Conservation (phyloP, 2,888 invertebrate species). For the Chrysolina haemoptera region DNA sequence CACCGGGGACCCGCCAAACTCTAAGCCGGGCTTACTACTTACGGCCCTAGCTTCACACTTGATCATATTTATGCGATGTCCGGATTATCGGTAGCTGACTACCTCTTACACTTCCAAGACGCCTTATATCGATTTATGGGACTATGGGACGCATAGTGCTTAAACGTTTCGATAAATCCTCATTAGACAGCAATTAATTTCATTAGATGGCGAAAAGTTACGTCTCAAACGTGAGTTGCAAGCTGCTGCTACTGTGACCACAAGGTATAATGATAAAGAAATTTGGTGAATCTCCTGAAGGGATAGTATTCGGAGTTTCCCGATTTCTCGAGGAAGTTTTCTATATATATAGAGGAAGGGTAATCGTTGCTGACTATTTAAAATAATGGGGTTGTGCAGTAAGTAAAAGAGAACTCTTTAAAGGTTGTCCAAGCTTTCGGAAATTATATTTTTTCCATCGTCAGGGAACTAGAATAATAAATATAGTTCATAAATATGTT, state of each 20-base stretch:
- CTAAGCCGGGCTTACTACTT: constrained; percentile 70
- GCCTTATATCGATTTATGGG: constrained; percentile 70
- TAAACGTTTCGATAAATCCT: constrained; percentile 67
- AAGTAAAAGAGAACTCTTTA: too few species aligned
- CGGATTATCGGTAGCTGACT: constrained; percentile 70
- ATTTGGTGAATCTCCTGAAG: too few species aligned
- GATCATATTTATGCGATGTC: constrained; percentile 72
- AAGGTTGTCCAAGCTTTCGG: too few species aligned
- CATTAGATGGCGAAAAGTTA: constrained; percentile 20
- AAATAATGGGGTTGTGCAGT: too few species aligned
- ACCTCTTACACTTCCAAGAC: constrained; percentile 68
- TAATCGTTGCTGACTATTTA: too few species aligned
- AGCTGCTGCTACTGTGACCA: background rate
- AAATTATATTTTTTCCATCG: too few species aligned
- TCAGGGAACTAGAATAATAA: too few species aligned
- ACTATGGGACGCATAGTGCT: constrained; percentile 67
- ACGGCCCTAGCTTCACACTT: constrained; percentile 70
- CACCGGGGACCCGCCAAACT: constrained; percentile 68
- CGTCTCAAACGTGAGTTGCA: constrained; percentile 16
- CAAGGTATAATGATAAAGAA: background rate
- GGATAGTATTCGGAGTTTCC: background rate
- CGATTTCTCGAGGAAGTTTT: background rate
- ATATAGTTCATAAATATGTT: too few species aligned
- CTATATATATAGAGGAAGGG: too few species aligned
- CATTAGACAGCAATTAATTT: constrained; percentile 58